A percentile compares a stretch with the other conserved stretches of the same genome.
Conservation (phyloP, 2,113 vertebrate species). For the Grantiella picta region DNA sequence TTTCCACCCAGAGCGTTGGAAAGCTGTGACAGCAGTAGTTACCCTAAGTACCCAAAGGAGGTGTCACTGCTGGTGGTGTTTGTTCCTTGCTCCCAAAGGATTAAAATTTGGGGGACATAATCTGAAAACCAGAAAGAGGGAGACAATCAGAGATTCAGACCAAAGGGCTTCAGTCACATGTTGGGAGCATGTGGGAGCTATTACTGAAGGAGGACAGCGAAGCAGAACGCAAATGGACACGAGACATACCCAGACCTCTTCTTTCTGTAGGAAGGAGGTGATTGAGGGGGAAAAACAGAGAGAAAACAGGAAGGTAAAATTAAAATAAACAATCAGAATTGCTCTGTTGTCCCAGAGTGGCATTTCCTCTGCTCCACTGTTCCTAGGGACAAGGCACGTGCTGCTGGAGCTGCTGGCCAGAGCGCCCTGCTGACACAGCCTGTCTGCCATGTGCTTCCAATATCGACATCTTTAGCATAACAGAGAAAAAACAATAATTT, state of each 20-base stretch:
- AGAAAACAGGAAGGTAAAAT: neutral
- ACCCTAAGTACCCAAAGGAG: neutral
- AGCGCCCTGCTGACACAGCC: neutral
- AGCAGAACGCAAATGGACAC: neutral
- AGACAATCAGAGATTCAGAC: neutral
- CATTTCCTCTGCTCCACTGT: neutral
- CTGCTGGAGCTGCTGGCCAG: neutral
- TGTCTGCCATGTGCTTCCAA: neutral
- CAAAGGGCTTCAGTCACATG: neutral
- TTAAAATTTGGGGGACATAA: neutral
- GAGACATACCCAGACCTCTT: neutral
- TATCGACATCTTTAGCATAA: neutral
- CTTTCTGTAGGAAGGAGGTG: neutral
- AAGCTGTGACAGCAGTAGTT: neutral
- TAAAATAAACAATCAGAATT: neutral
- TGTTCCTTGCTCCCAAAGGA: neutral
- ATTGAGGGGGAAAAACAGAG: neutral
- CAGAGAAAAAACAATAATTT: neutral
- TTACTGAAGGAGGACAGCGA: neutral
- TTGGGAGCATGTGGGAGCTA: conserved; percentile 6
- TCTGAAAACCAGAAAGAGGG: neutral
- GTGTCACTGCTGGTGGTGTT: neutral
- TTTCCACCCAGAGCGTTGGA: neutral
- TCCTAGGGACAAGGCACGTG: accelerated
- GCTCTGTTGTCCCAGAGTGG: neutral